A percentile compares a stretch with the other conserved stretches of the same genome.
phyloP scores from a whole-genome alignment of 1,140 invertebrate genomes.

The Galendromus occidentalis region DNA sequence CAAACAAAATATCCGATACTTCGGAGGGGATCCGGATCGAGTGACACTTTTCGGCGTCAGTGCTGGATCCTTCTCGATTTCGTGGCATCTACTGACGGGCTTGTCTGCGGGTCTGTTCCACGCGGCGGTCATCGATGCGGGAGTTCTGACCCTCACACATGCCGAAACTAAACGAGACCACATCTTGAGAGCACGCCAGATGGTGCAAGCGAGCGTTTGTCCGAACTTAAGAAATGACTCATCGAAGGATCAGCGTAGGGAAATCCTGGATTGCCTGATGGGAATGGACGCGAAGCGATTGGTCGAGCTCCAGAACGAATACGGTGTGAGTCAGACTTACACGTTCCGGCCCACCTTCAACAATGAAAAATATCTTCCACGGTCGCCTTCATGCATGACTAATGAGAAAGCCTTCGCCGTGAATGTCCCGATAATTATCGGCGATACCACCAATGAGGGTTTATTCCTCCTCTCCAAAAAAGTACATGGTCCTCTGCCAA shows the following conservation, averaged over 20 bases:
- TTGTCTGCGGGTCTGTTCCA: not conserved
- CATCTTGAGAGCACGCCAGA: not conserved
- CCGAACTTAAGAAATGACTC: no score
- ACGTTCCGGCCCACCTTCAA: not conserved
- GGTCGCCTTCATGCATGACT: not conserved
- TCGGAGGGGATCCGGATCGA: constrained; percentile 49
- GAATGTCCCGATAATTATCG: not conserved
- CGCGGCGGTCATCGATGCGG: not conserved
- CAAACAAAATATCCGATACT: constrained; percentile 49
- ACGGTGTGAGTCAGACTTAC: not conserved
- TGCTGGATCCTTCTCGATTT: constrained; percentile 27
- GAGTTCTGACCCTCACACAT: not conserved
- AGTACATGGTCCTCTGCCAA: not conserved
- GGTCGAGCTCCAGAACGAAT: not conserved
- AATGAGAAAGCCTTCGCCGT: not conserved
- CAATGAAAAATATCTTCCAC: not conserved
- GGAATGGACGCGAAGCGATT: not conserved
- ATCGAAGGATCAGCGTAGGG: not conserved
- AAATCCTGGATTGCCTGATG: not conserved
- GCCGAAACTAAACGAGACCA: not conserved
- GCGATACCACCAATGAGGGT: not conserved
- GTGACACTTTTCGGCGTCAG: constrained; percentile 32
- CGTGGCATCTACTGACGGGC: not conserved
- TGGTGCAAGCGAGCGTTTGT: not conserved
- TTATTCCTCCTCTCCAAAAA: not conserved